Evolutionary conservation across 2,888 invertebrate genomes (phyloP).

Genomic region (Himalopsyche tibetana): DNA sequence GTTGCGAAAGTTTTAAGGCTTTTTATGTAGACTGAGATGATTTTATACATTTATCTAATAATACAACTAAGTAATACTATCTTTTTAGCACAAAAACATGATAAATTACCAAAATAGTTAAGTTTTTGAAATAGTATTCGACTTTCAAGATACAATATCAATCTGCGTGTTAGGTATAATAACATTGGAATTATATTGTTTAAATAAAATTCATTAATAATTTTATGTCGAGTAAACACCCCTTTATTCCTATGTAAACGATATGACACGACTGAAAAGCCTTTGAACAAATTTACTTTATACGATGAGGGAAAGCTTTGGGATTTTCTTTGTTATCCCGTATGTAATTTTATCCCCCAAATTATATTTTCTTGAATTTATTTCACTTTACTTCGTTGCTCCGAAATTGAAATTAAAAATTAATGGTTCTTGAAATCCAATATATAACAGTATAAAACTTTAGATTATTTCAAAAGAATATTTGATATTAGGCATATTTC

Average conservation of each 20-base stretch:
- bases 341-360: conserved; percentile 31
- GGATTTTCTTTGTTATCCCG: conserved; percentile 32
- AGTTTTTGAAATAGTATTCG: too few relatives aligned
- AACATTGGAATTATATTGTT: conserved; percentile 8
- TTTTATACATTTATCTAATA: too few relatives aligned
- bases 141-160: too few relatives aligned
- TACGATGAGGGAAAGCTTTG: neutral
- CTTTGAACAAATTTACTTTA: conserved; percentile 35
- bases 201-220: conserved; percentile 9
- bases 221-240: conserved; percentile 14
- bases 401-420: conserved; percentile 28
- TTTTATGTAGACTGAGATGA: too few relatives aligned
- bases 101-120: too few relatives aligned
- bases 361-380: conserved; percentile 11
- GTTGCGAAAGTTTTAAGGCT: too few relatives aligned
- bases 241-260: conserved; percentile 40
- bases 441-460: conserved; percentile 1
- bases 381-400: neutral
- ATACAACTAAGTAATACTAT: too few relatives aligned
- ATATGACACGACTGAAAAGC: conserved; percentile 35
- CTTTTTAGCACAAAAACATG: too few relatives aligned
- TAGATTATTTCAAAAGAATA: neutral
- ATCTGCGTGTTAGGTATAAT: neutral
- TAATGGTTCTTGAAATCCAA: conserved; percentile 19
- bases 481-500: neutral